Conservation (phyloP, 2,797 vertebrate species). For the Florisuga fusca region DNA sequence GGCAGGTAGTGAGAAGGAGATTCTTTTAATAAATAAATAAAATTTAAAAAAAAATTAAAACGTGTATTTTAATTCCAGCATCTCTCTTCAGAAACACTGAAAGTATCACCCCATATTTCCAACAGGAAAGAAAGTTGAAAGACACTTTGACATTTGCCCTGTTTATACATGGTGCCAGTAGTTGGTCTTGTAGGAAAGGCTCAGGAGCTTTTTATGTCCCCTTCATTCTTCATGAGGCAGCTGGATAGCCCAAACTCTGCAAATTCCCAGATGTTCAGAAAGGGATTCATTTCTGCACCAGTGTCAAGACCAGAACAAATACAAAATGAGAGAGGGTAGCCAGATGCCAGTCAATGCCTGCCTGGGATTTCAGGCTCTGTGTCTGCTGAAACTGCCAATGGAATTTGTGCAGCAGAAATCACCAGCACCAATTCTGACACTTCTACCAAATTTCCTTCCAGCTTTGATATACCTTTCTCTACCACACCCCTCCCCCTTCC, state of each 20-base stretch:
- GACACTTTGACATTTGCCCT: background rate
- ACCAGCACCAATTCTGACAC: background rate
- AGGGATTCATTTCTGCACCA: background rate
- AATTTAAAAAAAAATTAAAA: no score
- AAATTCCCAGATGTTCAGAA: background rate
- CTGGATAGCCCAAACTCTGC: background rate
- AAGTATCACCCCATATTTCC: background rate
- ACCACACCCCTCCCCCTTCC: background rate
- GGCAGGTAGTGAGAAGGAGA: background rate
- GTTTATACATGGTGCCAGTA: background rate
- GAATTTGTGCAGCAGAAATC: background rate
- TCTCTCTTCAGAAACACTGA: background rate
- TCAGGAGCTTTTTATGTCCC: background rate
- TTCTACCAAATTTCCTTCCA: background rate
- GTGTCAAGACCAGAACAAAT: background rate
- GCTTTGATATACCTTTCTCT: background rate
- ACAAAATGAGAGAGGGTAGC: background rate
- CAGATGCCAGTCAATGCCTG: background rate
- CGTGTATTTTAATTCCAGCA: background rate
- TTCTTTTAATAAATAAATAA: background rate
- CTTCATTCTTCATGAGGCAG: background rate
- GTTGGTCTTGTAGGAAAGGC: background rate
- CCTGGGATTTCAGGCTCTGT: background rate
- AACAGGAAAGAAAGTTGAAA: background rate
- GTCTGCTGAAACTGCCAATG: background rate